Conservation (phyloP, 2,797 vertebrate genomes). For the Amblyopsis hoosieri region DNA sequence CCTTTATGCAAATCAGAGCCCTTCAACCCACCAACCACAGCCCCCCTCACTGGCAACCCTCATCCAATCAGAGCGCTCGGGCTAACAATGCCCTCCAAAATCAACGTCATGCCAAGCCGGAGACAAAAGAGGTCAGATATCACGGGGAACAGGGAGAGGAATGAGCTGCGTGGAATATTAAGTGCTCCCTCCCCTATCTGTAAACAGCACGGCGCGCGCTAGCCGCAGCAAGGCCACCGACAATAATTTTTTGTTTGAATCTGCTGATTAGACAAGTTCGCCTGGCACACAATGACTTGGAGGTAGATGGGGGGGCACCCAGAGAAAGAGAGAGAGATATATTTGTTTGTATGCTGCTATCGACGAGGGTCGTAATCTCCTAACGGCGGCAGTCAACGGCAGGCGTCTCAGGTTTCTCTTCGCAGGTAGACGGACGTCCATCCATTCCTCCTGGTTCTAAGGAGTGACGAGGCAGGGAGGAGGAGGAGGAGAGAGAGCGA, state of each 20-base stretch:
- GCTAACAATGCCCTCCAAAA: constrained; percentile 82
- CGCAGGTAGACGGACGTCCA: constrained; percentile 56
- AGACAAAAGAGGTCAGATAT: constrained; percentile 83
- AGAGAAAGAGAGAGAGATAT: constrained; percentile 20
- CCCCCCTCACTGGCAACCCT: constrained; percentile 61
- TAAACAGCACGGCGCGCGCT: constrained; percentile 68
- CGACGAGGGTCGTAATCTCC: constrained; percentile 2
- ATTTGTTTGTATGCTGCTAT: constrained; percentile 39
- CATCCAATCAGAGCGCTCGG: constrained; percentile 69
- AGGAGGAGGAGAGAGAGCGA: constrained; percentile 40
- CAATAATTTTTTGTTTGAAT: constrained; percentile 77
- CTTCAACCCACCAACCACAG: constrained; percentile 73
- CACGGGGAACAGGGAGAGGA: constrained; percentile 75
- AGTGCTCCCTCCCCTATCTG: constrained; percentile 70
- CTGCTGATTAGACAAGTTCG: constrained; percentile 78
- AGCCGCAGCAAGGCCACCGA: constrained; percentile 71
- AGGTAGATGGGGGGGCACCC: constrained; percentile 40
- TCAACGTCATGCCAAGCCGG: constrained; percentile 76
- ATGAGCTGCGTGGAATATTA: constrained; percentile 74
- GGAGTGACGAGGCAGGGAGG: constrained; percentile 61
- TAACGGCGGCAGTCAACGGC: constrained; percentile 34
- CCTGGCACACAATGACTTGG: constrained; percentile 69
- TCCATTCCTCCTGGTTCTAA: constrained; percentile 47
- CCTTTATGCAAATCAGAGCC: constrained; percentile 78
- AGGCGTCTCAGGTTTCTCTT: constrained; percentile 52